Evolutionary conservation across 2,113 vertebrate species (phyloP).

Genomic region (Stegostoma tigrinum): DNA sequence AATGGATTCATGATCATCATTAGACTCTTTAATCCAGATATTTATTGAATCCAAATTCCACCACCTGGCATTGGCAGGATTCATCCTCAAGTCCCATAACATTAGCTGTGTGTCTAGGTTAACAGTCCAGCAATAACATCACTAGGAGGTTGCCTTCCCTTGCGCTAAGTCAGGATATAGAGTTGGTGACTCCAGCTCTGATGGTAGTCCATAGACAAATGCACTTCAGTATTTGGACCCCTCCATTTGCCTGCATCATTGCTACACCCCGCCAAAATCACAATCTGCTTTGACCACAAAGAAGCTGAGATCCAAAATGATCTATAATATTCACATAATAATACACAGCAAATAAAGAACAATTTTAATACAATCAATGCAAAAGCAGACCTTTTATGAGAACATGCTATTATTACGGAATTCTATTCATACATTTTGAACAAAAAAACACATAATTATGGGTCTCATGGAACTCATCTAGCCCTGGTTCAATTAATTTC

Average conservation of each 20-base stretch:
- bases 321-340: neutral
- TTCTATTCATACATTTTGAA: constrained; percentile 4
- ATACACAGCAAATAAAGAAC: neutral
- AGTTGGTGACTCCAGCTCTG: neutral
- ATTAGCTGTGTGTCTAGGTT: too few species aligned
- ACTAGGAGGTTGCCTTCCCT: too few species aligned
- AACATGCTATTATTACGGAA: neutral
- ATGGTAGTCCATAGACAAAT: neutral
- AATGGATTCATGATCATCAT: too few species aligned
- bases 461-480: constrained; percentile 1
- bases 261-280: neutral
- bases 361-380: neutral
- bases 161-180: neutral
- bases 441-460: neutral
- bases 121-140: too few species aligned
- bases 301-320: neutral
- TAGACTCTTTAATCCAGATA: too few species aligned
- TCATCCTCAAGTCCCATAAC: too few species aligned
- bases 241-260: neutral
- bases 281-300: too few species aligned
- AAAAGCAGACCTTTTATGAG: neutral
- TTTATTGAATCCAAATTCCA: too few species aligned
- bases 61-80: too few species aligned
- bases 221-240: neutral
- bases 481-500: constrained; percentile 2